A percentile compares a stretch with the other conserved stretches of the same genome.
Conservation (phyloP, 2,113 vertebrate species). For the Eira barbara region DNA sequence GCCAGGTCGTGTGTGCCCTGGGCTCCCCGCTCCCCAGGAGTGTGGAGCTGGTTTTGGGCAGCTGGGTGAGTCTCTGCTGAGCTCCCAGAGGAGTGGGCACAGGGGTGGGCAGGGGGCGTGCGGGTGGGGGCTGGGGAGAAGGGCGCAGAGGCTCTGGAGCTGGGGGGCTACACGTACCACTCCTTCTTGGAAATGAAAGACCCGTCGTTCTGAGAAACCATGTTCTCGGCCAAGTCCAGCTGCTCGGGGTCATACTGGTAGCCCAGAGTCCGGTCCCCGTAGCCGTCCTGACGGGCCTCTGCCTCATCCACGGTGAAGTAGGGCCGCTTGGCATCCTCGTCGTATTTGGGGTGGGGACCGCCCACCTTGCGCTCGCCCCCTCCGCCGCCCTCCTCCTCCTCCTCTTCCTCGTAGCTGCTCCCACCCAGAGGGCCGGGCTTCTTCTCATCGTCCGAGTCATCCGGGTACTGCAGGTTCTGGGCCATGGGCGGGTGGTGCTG, state of each 20-base stretch:
- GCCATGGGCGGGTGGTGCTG: slow-evolving; percentile 92
- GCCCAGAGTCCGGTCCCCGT: slow-evolving; percentile 94
- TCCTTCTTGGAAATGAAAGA: slow-evolving; percentile 99
- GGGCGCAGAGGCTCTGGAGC: slow-evolving; percentile 63
- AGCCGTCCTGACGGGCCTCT: slow-evolving; percentile 90
- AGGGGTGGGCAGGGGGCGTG: slow-evolving; percentile 58
- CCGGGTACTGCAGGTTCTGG: slow-evolving; percentile 96
- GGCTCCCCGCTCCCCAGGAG: slow-evolving; percentile 11
- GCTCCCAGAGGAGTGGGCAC: slow-evolving; percentile 19
- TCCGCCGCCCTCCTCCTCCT: slow-evolving; percentile 79
- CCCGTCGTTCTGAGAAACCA: slow-evolving; percentile 99
- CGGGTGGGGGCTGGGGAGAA: slow-evolving; percentile 18
- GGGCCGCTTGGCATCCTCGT: slow-evolving; percentile 95
- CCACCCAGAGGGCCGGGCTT: slow-evolving; percentile 90
- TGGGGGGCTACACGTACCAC: slow-evolving; percentile 94
- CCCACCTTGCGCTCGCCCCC: slow-evolving; percentile 86
- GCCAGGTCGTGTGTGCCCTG: slow-evolving; percentile 42
- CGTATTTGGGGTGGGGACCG: slow-evolving; percentile 86
- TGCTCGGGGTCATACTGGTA: slow-evolving; percentile 96
- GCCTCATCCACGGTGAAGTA: slow-evolving; percentile 98
- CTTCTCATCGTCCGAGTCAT: slow-evolving; percentile 98
- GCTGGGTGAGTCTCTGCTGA: slow-evolving; percentile 55
- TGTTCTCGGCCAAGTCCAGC: slow-evolving; percentile 94
- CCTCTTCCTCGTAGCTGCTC: slow-evolving; percentile 86
- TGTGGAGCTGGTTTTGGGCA: slow-evolving; percentile 47